Evolutionary conservation across 53 echinoderm and acorn worm genomes (phyloP), one percentile per base, ranked within the genome.

Genomic region (Zoroaster sp.): DNA sequence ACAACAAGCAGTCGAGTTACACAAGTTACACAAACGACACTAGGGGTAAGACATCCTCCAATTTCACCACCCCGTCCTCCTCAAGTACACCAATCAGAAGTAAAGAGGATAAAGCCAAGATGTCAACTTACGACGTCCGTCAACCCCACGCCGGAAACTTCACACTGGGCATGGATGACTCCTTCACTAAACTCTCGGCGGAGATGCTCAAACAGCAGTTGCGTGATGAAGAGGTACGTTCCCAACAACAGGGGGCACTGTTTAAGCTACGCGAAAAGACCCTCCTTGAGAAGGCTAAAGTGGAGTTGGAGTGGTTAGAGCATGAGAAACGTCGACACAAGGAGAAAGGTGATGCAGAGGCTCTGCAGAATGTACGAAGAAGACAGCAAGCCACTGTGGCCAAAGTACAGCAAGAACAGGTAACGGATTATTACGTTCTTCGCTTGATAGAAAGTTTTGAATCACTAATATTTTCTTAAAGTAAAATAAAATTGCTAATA

Each of bases 281-380:
- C 4, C 75, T 97, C 66, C 72, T 86, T 34, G 97, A 97, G 40
- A 95, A 95, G 90, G 94, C 97, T 46, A 92, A 92, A 59, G 97
- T 95, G 45, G 94, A 97, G 77, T 81, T 97, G 89, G 92, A 95
- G 87, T 97, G 95, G 95, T 73, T 97, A 42, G 97, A 97, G 68
- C 95, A 97, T 72, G 92, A 97, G 91, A 97, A 95, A 78, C 75
- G 83, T 14, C 55, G 90, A 30, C 82, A 82, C 73, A 93, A 91
- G 76, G 95, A 92, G 86, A 94, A 86, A 11, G 88, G 91, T 1
- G 93, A 93, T 35, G 69, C 89, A 8, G 95, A 92, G 35, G 95
- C 88, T 13, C 73, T 97, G 81, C 80, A 90, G 59, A 46, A 80
- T 5, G 74, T 89, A 11, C 89, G 94, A 54, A 95, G 90, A 47